Evolutionary conservation across 2,113 vertebrate species (phyloP), one percentile per base, ranked within the genome.

Genomic region (Austrofundulus limnaeus): DNA sequence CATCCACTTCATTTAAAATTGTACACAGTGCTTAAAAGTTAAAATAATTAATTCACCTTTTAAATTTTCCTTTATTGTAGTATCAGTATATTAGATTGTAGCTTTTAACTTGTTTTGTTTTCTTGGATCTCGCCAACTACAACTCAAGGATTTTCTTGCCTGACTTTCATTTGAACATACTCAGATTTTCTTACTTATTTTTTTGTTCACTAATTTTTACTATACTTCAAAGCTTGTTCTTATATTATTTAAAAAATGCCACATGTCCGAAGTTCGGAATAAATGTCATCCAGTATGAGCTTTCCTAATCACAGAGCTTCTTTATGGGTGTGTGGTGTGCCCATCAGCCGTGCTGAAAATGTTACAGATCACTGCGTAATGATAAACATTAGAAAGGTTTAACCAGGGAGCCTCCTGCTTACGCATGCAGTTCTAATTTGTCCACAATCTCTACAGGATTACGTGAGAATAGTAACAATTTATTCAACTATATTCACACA

Each of bases 331-430:
- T 41, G 4, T 13, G 21, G 53, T 52, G 42, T 68, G 13, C 41
- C 52, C 21, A 14, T 49, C n/a, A 31, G 42, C 17, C 0, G 13
- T 65, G 13, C 15, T 15, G 28, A 50, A n/a, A 42, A 19, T 19
- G 58, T 38, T 59, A 66, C n/a, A 52, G 66, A 63, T 74, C 61
- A 67, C 61, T 63, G 61, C 39, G 0, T 23, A 45, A 48, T 31
- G 24, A 69, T 61, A 66, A 65, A 25, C 11, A n/a, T 14, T 2
- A 4, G 42, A 70, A 74, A 23, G 57, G 25, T 50, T 25, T 2
- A 34, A 47, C 20, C 9, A 20, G 8, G n/a, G 7, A 20, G 43
- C 31, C 31, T 34, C 31, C 31, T 34, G 8, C 6, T 19, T 17
- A 19, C 17, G 10, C 16, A n/a, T 45, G 8, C 42, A 19, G 13